A percentile compares a stretch with the other conserved stretches of the same genome.
Conservation (phyloP, 92 coral and sea anemone species). For the Siderastrea radians region DNA sequence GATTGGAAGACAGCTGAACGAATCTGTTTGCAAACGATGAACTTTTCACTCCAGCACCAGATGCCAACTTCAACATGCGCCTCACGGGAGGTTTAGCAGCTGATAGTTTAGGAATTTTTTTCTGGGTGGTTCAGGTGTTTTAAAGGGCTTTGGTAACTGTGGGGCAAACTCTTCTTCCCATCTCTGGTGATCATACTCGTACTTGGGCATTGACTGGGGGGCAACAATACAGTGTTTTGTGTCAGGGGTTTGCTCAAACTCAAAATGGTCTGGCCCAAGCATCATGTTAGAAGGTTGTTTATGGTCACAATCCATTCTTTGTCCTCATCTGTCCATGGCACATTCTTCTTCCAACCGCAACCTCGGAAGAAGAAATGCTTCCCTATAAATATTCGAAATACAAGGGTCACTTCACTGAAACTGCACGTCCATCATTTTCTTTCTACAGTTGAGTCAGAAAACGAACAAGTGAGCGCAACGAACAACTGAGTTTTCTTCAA, state of each 20-base stretch:
- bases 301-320: background rate
- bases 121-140: background rate
- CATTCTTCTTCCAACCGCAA: background rate
- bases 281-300: background rate
- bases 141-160: background rate
- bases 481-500: no score
- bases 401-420: no score
- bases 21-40: background rate
- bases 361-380: background rate
- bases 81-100: background rate
- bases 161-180: background rate
- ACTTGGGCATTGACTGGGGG: background rate
- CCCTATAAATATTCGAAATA: background rate
- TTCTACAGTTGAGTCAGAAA: no score
- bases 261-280: background rate
- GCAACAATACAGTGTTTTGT: background rate
- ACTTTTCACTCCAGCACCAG: background rate
- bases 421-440: no score
- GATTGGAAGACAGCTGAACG: background rate
- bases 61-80: background rate
- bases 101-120: background rate
- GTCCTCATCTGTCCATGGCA: background rate
- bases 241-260: background rate
- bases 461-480: no score
- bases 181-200: background rate